Percentiles rank a stretch among this genome's conserved stretches.
Conservation (phyloP, 2,888 invertebrate species). For the Tinea pellionella region DNA sequence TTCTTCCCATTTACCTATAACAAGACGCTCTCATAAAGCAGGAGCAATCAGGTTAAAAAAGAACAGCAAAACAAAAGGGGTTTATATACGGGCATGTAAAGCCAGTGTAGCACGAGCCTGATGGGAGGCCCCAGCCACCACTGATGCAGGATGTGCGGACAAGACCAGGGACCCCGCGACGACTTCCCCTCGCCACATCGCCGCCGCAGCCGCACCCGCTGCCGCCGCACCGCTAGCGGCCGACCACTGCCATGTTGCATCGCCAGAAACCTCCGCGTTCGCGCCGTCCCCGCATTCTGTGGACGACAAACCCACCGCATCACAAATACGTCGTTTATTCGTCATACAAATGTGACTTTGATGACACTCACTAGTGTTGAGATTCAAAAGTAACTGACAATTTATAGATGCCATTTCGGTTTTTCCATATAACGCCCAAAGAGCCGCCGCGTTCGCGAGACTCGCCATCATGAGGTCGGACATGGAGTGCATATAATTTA, state of each 20-base stretch:
- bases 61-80: neutral
- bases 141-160: constrained; percentile 25
- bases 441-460: constrained; percentile 82
- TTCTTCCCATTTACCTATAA: constrained; percentile 74
- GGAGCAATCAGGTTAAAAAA: neutral
- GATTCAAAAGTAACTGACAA: constrained; percentile 81
- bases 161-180: constrained; percentile 19
- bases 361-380: constrained; percentile 73
- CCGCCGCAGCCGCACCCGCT: constrained; percentile 30
- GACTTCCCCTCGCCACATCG: constrained; percentile 46
- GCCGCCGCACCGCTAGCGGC: constrained; percentile 24
- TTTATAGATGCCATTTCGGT: constrained; percentile 85
- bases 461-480: constrained; percentile 84
- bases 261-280: constrained; percentile 20
- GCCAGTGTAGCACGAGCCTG: constrained; percentile 17
- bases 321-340: too few relatives aligned
- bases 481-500: constrained; percentile 87
- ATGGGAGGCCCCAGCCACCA: constrained; percentile 27
- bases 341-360: too few relatives aligned
- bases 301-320: neutral
- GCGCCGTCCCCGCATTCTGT: constrained; percentile 39
- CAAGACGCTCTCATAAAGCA: neutral
- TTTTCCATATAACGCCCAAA: constrained; percentile 92
- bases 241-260: constrained; percentile 39
- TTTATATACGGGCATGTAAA: constrained; percentile 7